Conservation (phyloP, 2,888 invertebrate genomes). For the Drosophila antonietae region DNA sequence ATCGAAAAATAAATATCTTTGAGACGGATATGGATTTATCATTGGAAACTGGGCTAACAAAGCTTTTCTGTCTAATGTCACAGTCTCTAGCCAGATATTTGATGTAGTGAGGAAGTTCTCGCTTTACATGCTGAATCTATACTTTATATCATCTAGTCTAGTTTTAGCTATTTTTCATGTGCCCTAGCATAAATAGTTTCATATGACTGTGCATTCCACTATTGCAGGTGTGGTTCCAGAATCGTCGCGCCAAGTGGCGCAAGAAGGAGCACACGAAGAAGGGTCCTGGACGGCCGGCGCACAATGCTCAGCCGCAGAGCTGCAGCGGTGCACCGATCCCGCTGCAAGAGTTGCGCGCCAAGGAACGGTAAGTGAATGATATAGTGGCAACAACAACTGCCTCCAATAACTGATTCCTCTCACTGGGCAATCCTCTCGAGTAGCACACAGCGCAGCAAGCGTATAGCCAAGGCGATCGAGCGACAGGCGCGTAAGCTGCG, state of each 20-base stretch:
- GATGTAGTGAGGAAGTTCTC: not conserved
- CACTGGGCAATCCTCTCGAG: slow-evolving; percentile 11
- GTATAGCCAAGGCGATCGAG: slow-evolving; percentile 94
- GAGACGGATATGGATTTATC: not conserved
- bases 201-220: not conserved
- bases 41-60: not conserved
- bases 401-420: not conserved
- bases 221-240: slow-evolving; percentile 98
- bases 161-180: not conserved
- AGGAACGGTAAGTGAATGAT: slow-evolving; percentile 87
- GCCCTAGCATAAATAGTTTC: not conserved
- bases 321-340: slow-evolving; percentile 98
- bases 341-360: slow-evolving; percentile 92
- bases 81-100: not conserved
- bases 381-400: not conserved
- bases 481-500: slow-evolving; percentile 95
- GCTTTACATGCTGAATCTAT: not conserved
- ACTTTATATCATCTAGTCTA: not conserved
- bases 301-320: slow-evolving; percentile 98
- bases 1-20: too few relatives aligned
- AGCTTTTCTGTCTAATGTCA: not conserved
- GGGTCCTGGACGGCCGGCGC: slow-evolving; percentile 97
- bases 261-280: slow-evolving; percentile 99
- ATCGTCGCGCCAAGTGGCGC: slow-evolving; percentile 98
- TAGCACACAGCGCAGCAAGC: slow-evolving; percentile 93